Percentiles rank a stretch among this genome's conserved stretches.
These are phyloP conservation scores for Spongilla lacustris DNA, from an alignment of 37 sponge, comb jelly and placozoan genomes.

Conservation along the genomic window DNA sequence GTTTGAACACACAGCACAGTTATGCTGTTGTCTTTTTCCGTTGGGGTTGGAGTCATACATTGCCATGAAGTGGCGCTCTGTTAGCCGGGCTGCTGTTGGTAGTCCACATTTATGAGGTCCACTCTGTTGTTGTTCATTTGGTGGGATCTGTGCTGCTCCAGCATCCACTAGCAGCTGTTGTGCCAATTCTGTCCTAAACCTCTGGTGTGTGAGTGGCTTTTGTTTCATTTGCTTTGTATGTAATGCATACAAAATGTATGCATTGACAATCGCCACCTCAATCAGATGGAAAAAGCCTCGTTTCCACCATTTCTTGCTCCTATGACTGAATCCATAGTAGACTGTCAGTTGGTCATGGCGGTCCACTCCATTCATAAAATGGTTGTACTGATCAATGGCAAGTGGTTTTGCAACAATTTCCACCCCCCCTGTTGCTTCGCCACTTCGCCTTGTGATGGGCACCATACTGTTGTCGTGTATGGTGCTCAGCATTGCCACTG, in stretches of 20 bases:
- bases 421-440: neutral
- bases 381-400: slow-evolving; percentile 3
- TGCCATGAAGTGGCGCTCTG: slow-evolving; percentile 7
- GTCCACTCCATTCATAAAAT: slow-evolving; percentile 20
- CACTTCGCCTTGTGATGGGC: neutral
- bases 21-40: neutral
- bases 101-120: slow-evolving; percentile 2
- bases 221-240: no score
- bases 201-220: neutral
- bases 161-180: slow-evolving; percentile 2
- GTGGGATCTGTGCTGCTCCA: neutral
- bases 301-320: slow-evolving; percentile 6
- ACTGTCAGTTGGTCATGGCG: neutral
- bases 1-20: slow-evolving; percentile 18
- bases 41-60: neutral
- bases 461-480: slow-evolving; percentile 11
- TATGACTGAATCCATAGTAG: neutral
- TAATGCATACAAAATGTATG: neutral
- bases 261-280: no score
- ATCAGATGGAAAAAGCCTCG: neutral
- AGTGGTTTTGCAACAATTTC: neutral
- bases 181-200: slow-evolving; percentile 5
- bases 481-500: neutral
- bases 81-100: slow-evolving; percentile 15
- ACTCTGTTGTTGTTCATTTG: neutral